Conservation (phyloP, 2,797 vertebrate species). For the Myotis pilosus region DNA sequence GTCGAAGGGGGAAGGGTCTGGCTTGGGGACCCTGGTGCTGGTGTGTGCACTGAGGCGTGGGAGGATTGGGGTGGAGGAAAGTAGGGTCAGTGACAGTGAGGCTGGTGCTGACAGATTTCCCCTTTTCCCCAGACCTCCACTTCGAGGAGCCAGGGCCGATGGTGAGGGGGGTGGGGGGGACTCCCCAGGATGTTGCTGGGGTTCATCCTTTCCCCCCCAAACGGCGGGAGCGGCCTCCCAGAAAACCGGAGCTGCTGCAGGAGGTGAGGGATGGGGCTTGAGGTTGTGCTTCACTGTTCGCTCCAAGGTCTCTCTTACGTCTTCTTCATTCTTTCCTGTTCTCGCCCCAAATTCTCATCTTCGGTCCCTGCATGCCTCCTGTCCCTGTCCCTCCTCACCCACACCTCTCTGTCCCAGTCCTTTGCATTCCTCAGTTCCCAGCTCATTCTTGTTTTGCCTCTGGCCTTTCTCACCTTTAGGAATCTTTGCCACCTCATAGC, state of each 20-base stretch:
- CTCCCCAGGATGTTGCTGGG: constrained; percentile 59
- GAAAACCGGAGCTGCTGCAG: constrained; percentile 74
- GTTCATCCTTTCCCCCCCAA: constrained; percentile 71
- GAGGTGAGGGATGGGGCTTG: constrained; percentile 59
- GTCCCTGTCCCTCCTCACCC: neutral
- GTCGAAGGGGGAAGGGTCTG: neutral
- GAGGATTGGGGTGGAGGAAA: neutral
- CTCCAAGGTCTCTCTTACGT: neutral
- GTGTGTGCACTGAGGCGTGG: neutral
- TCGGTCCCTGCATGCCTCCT: neutral
- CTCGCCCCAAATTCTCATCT: neutral
- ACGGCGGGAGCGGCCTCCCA: constrained; percentile 74
- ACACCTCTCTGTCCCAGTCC: neutral
- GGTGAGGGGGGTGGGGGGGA: constrained; percentile 57
- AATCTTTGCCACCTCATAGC: constrained; percentile 65
- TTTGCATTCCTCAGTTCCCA: no score
- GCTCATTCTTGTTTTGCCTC: neutral
- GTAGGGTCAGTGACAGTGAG: neutral
- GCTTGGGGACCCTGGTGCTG: neutral
- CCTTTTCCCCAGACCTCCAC: constrained; percentile 67
- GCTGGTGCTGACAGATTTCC: neutral
- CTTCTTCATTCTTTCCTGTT: neutral
- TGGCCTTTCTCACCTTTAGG: constrained; percentile 54
- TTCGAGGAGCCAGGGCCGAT: constrained; percentile 74
- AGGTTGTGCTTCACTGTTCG: neutral